Base-by-base conservation (phyloP, 35 echinoderm and acorn worm genomes). In the Eucidaris tribuloides region DNA sequence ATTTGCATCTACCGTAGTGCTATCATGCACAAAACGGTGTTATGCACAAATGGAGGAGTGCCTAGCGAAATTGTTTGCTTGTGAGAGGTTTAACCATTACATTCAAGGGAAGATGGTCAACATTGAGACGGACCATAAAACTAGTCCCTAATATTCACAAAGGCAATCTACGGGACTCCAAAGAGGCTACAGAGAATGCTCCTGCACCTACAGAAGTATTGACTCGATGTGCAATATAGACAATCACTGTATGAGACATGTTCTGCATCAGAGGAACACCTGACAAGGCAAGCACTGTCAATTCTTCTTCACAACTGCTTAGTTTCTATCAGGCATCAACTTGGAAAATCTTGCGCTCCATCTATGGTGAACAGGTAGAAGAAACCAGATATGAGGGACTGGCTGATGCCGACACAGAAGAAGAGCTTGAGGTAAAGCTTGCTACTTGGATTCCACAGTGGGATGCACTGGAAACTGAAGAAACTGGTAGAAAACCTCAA, bases 21-120 rank as follows among this genome's bases (percentile, higher is more conserved):
- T 94, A 27, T 66, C 85, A 62, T 43, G 17, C 1, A 84, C 90
- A 44, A 81, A 94, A 58, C 18, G 65, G 70, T 89, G 89, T 29
- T 94, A 94, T 62, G 86, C 86, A 27, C 91, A 94, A 45, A 93
- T 94, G 42, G 91, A 94, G 71, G 80, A 94, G 50, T 78, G 63
- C 19, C 54, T 89, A 42, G 86, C 86, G 17, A 85, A 31, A 22
- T 23, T 94, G 54, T 94, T 78, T 46, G 57, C 85, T n/a, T 86
- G 83, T 52, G 86, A 89, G 74, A 43, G 60, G 77, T 94, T 84
- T 50, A 52, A 94, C 42, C 80, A 89, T 41, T 94, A 58, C 74
- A 78, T 92, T 15, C 76, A 87, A 71, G 90, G 84, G 5, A 70
- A 71, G 18, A 42, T 71, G 31, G 48, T 87, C 1, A 65, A 19